Evolutionary conservation across 2,113 vertebrate species (phyloP), one percentile per base, ranked within the genome.

Genomic region (Australoheros scitulus): DNA sequence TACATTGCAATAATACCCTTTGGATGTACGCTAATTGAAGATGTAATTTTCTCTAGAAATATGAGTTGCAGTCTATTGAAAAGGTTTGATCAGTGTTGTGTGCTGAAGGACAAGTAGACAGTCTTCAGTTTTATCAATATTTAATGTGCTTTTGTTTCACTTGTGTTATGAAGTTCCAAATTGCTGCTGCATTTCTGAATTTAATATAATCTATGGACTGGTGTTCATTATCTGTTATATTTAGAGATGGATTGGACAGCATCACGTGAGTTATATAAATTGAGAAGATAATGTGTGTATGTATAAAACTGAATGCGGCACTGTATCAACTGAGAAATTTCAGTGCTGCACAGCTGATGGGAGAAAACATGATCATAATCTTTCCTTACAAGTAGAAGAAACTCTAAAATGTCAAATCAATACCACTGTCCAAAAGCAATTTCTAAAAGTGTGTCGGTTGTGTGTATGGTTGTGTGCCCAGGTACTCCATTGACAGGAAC

Each of bases 401-500:
- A 77, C 26, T 47, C n/a, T 56, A 2, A 81, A 90, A 87, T 89
- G 79, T 91, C 79, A 85, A 86, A 88, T 92, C 76, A 82, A 89
- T 90, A 80, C 13, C 56, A 14, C 41, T 52, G n/a, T 61, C 20
- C 38, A 41, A 82, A 86, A 68, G 78, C 41, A 22, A 63, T 88
- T 88, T 68, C 52, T 60, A 60, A 75, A 80, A 61, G 22, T 10
- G 10, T 36, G 24, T 57, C 3, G 0, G 1, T 7, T 63, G 63
- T 81, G 79, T 64, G 79, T 80, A 2, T 18, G 11, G 10, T 13
- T 87, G 56, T 90, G 89, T 79, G 81, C 84, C 22, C 93, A 99
- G 98, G 93, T 99, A 99, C 91, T 98, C 98, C 0, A 99, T 99
- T 84, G 98, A 99, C 95, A 96, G 98, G 86, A 99, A 99, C 93